A percentile compares a stretch with the other conserved stretches of the same genome.
Evolutionary conservation across 1,140 invertebrate genomes (phyloP).

Genomic region (Drosophila quadrilineata): DNA sequence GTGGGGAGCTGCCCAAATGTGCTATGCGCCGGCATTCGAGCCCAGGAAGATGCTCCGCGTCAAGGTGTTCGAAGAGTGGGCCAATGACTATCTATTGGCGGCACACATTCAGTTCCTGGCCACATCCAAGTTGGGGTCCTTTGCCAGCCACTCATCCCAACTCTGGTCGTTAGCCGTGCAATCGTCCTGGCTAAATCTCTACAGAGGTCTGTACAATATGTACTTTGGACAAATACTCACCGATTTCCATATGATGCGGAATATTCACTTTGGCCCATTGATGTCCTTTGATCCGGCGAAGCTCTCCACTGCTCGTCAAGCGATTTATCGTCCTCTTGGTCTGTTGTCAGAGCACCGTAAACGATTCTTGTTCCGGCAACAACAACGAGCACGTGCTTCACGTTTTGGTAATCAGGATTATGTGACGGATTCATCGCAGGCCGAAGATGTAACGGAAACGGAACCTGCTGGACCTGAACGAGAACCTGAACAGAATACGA

Average conservation of each 20-base stretch:
- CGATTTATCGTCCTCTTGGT: constrained; percentile 21
- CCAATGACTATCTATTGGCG: constrained; percentile 21
- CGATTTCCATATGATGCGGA: constrained; percentile 25
- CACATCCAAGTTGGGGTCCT: constrained; percentile 26
- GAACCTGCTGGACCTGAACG: too few relatives aligned
- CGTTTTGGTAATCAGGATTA: too few relatives aligned
- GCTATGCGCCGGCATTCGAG: constrained; percentile 36
- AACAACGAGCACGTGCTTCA: too few relatives aligned
- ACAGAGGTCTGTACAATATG: constrained; percentile 41
- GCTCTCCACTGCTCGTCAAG: not conserved
- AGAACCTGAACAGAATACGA: too few relatives aligned
- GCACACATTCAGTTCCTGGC: constrained; percentile 22
- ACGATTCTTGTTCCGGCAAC: not conserved
- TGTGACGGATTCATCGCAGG: too few relatives aligned
- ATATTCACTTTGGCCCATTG: constrained; percentile 40
- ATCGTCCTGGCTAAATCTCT: constrained; percentile 40
- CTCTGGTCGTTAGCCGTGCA: constrained; percentile 47
- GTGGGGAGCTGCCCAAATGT: constrained; percentile 53
- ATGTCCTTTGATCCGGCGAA: constrained; percentile 29
- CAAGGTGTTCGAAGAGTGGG: not conserved
- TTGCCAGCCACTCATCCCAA: constrained; percentile 48
- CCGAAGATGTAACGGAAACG: too few relatives aligned
- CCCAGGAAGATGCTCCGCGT: constrained; percentile 40
- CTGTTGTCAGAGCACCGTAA: constrained; percentile 3
- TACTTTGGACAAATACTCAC: constrained; percentile 33